phyloP scores from a whole-genome alignment of 1,140 invertebrate species.

The Drosophila pseudoananassae region DNA sequence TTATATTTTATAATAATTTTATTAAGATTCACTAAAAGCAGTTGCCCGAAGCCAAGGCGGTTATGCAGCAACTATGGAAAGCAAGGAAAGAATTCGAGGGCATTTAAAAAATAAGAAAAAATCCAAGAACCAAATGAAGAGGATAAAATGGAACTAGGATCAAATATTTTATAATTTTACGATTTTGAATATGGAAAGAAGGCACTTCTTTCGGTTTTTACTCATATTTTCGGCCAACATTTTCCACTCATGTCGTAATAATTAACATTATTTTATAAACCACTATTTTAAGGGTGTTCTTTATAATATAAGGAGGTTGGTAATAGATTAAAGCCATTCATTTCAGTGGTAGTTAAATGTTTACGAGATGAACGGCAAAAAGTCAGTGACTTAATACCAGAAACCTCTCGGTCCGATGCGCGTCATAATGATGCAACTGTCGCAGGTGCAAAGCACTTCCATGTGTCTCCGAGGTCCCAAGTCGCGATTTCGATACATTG shows the following conservation, averaged over 20 bases:
- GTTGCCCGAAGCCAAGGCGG: background rate
- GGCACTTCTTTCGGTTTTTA: background rate
- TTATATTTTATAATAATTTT: no score
- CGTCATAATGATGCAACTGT: slow-evolving; percentile 51
- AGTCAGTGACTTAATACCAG: slow-evolving; percentile 81
- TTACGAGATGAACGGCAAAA: slow-evolving; percentile 32
- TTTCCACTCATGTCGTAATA: no score
- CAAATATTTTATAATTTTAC: background rate
- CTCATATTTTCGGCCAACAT: background rate
- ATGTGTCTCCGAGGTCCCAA: slow-evolving; percentile 35
- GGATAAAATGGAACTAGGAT: background rate
- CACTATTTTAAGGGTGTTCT: background rate
- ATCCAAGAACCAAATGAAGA: background rate
- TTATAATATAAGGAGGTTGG: background rate
- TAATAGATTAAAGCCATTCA: slow-evolving; percentile 13
- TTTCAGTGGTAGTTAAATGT: slow-evolving; percentile 6
- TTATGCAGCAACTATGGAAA: background rate
- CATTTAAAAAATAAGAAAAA: background rate
- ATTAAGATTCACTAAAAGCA: background rate
- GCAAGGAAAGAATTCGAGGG: background rate
- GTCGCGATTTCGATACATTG: slow-evolving; percentile 47
- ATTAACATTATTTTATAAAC: no score
- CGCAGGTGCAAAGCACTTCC: slow-evolving; percentile 66
- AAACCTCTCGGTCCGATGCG: slow-evolving; percentile 67
- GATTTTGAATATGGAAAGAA: background rate